Conservation (phyloP, 2,888 invertebrate genomes). For the Hypena proboscidalis region DNA sequence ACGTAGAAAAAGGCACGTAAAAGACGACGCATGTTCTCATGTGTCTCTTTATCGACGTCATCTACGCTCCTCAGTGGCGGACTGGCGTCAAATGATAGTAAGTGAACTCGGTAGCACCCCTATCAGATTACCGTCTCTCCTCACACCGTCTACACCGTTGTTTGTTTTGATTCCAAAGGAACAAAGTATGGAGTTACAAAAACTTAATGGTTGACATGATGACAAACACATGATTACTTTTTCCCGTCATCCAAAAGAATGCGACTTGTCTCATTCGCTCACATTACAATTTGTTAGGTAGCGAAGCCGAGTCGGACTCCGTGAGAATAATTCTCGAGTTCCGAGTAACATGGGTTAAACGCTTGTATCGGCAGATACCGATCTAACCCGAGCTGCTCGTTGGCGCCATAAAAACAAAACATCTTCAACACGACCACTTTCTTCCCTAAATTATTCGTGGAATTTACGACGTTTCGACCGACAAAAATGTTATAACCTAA, state of each 20-base stretch:
- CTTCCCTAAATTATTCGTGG: conserved; percentile 84
- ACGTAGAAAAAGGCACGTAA: conserved; percentile 58
- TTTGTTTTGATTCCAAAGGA: conserved; percentile 21
- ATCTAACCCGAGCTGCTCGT: conserved; percentile 80
- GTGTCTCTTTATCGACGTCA: conserved; percentile 49
- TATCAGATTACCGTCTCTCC: conserved; percentile 38
- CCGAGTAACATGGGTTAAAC: conserved; percentile 84
- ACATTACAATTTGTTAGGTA: conserved; percentile 77
- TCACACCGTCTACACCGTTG: conserved; percentile 1
- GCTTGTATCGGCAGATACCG: conserved; percentile 82
- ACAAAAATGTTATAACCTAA: conserved; percentile 84
- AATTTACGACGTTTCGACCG: conserved; percentile 82
- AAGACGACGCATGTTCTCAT: conserved; percentile 44
- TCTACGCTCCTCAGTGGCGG: conserved; percentile 41
- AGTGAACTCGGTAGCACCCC: conserved; percentile 38
- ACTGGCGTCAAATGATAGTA: conserved; percentile 31
- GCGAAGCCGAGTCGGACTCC: conserved; percentile 57
- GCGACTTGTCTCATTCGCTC: conserved; percentile 58
- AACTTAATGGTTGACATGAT: conserved; percentile 31
- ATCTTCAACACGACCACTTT: conserved; percentile 80
- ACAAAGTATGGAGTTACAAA: conserved; percentile 21
- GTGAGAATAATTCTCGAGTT: conserved; percentile 79
- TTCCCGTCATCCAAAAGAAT: conserved; percentile 45
- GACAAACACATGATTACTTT: conserved; percentile 39
- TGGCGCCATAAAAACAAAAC: conserved; percentile 86